Evolutionary conservation across 2,113 vertebrate genomes (phyloP).

Genomic region (Hemibagrus wyckioides): DNA sequence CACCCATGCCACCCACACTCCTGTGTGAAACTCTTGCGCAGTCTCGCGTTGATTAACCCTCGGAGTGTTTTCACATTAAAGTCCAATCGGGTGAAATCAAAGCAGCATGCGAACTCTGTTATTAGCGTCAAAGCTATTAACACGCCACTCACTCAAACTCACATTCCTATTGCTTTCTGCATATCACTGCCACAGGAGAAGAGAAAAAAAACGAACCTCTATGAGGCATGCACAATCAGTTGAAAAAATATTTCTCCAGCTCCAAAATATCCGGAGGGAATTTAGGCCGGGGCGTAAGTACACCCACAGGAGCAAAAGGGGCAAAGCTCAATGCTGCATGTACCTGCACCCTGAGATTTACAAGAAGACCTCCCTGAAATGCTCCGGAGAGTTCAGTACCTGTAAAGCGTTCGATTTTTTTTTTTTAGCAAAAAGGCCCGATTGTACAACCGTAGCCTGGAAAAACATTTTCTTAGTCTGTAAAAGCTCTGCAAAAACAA

Average conservation of each 20-base stretch:
- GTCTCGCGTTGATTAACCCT: conserved; percentile 69
- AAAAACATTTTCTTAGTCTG: conserved; percentile 46
- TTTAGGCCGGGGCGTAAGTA: conserved; percentile 49
- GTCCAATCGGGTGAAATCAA: conserved; percentile 70
- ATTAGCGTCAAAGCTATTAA: conserved; percentile 73
- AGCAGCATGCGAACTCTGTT: conserved; percentile 72
- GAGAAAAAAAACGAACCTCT: conserved; percentile 57
- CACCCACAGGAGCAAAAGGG: conserved; percentile 54
- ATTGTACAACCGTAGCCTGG: conserved; percentile 54
- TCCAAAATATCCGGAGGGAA: conserved; percentile 61
- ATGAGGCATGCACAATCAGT: conserved; percentile 65
- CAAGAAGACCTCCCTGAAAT: conserved; percentile 68
- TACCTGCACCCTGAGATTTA: conserved; percentile 58
- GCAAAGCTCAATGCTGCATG: conserved; percentile 57
- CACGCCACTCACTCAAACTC: conserved; percentile 70
- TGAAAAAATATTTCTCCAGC: conserved; percentile 69
- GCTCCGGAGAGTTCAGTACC: conserved; percentile 55
- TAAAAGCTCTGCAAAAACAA: conserved; percentile 43
- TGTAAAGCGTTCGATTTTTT: conserved; percentile 50
- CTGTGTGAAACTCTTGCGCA: conserved; percentile 57
- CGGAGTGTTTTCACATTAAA: conserved; percentile 69
- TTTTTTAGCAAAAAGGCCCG: conserved; percentile 33
- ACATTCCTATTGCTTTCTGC: conserved; percentile 61
- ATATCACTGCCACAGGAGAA: conserved; percentile 65
- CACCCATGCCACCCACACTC: conserved; percentile 50